Conservation (phyloP, 2,888 invertebrate species). For the Conops quadrifasciatus region DNA sequence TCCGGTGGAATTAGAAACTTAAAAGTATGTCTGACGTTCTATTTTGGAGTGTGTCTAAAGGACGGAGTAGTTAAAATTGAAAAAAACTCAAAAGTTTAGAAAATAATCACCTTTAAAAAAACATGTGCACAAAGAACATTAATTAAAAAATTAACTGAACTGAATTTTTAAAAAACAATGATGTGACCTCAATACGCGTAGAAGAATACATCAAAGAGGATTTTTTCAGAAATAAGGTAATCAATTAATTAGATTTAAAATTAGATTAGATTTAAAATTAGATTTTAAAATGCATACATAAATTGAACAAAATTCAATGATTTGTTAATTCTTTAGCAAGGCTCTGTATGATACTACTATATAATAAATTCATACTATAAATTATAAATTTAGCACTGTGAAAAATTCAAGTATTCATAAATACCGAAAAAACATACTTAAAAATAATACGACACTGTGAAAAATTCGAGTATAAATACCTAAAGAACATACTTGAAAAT, state of each 20-base stretch:
- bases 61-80: background rate
- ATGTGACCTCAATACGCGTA: background rate
- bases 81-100: background rate
- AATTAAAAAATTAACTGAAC: too few species aligned
- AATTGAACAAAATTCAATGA: too few species aligned
- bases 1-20: conserved; percentile 15
- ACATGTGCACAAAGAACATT: conserved; percentile 7
- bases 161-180: background rate
- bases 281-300: too few species aligned
- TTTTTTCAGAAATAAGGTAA: background rate
- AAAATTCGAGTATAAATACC: too few species aligned
- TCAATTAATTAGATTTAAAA: background rate
- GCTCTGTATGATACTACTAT: too few species aligned
- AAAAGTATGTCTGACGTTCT: conserved; percentile 4
- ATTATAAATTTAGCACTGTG: too few species aligned
- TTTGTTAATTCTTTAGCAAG: too few species aligned
- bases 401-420: too few species aligned
- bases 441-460: too few species aligned
- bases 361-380: too few species aligned
- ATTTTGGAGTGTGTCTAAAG: conserved; percentile 3
- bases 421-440: too few species aligned
- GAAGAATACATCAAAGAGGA: background rate
- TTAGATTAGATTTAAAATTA: background rate
- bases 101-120: background rate
- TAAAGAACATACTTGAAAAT: too few species aligned